Base-by-base conservation (phyloP, 2,113 vertebrate genomes). In the Sapayoa aenigma region DNA sequence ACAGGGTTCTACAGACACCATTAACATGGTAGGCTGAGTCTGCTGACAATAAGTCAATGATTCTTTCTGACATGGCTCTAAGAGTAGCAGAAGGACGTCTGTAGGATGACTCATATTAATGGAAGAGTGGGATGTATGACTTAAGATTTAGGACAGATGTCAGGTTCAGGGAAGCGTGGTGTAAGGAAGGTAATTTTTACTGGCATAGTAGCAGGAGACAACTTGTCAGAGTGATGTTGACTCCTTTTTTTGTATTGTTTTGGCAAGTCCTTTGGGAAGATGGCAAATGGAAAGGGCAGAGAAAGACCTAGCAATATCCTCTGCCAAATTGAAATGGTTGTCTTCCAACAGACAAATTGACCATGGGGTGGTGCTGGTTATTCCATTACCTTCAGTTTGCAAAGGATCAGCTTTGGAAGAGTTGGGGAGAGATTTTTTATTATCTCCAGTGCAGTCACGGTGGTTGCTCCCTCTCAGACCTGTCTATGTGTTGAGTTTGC, bases 1-100 rank as follows among this genome's bases (percentile, higher is more conserved):
- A 93, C 52, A 47, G 52, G 73, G 71, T 85, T 96, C 68, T 87
- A 80, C 86, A 95, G 96, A 93, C 30, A 74, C 93, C 84, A 92
- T 96, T 97, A 95, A 88, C 67, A 84, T 92, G 84, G 96, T 90
- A 86, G 77, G 93, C 52, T 93, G 93, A 94, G 41, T 60, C 50
- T 94, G 83, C 81, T 96, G 96, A 96, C 96, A 94, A 49, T 94
- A 97, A 97, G 96, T 97, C 96, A 95, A 95, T 97, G 97, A 97
- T 97, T 96, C 84, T 84, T 96, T 91, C 78, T 91, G 95, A 91
- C 78, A 50, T 41, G 87, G 46, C 69, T 95, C 53, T 73, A 85
- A 92, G 92, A 92, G 67, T 59, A 92, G 75, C 87, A 90, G 90
- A 93, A 96, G 93, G 81, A 83, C 15, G 7, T 91, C 68, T 91